These are phyloP conservation scores for Caenorhabditis remanei DNA, from an alignment of 1,140 invertebrate genomes.

Conservation along the genomic window DNA sequence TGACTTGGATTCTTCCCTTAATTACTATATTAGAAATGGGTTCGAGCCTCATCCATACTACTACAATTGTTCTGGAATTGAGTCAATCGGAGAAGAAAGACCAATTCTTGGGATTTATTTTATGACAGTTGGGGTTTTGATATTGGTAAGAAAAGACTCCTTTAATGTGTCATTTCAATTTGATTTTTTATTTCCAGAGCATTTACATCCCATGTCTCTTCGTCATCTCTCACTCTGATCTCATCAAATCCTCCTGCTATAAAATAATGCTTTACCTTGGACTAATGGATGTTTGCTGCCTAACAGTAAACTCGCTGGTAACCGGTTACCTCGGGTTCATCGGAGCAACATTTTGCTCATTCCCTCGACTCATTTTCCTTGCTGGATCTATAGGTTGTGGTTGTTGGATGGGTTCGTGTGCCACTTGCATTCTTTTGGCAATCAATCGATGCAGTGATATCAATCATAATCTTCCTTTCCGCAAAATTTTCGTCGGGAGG, in stretches of 20 bases:
- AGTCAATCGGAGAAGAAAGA: neutral
- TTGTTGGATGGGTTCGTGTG: slow-evolving; percentile 38
- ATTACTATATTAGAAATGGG: slow-evolving; percentile 36
- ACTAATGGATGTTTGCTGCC: slow-evolving; percentile 23
- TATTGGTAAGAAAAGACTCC: slow-evolving; percentile 7
- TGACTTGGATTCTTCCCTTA: slow-evolving; percentile 17
- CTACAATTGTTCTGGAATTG: slow-evolving; percentile 26
- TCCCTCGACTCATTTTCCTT: slow-evolving; percentile 5
- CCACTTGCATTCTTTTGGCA: slow-evolving; percentile 56
- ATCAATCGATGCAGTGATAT: slow-evolving; percentile 52
- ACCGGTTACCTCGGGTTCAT: slow-evolving; percentile 29
- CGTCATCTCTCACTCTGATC: slow-evolving; percentile 51
- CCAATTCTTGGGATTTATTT: slow-evolving; percentile 4
- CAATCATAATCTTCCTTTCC: slow-evolving; percentile 24
- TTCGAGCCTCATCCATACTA: slow-evolving; percentile 13
- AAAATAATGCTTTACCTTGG: slow-evolving; percentile 61
- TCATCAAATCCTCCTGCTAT: slow-evolving; percentile 56
- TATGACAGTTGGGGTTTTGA: slow-evolving; percentile 1
- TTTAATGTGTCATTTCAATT: neutral
- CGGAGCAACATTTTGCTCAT: slow-evolving; percentile 33
- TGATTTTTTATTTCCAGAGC: slow-evolving; percentile 26
- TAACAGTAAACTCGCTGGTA: slow-evolving; percentile 21
- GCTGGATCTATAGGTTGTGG: slow-evolving; percentile 33
- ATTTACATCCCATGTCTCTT: slow-evolving; percentile 46
- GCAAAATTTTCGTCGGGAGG: slow-evolving; percentile 12